Conservation (phyloP, 2,797 vertebrate species). For the Myripristis murdjan region DNA sequence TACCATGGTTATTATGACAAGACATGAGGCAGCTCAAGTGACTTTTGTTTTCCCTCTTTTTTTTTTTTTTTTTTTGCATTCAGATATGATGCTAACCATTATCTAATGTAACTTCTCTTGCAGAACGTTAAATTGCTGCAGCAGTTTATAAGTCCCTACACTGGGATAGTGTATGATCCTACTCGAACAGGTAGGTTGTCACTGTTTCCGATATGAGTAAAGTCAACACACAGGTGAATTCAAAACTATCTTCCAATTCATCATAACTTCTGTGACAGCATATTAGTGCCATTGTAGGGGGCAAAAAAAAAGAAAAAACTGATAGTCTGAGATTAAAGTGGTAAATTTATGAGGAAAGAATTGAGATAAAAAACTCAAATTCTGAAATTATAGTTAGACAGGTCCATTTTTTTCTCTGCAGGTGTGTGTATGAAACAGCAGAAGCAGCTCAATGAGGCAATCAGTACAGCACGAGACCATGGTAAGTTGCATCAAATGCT, state of each 20-base stretch:
- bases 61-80: not conserved
- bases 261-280: no score
- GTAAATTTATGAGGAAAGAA: no score
- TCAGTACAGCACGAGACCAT: conserved; percentile 84
- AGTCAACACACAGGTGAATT: not conserved
- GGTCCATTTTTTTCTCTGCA: conserved; percentile 63
- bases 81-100: not conserved
- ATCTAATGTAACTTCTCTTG: not conserved
- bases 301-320: no score
- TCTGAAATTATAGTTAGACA: no score
- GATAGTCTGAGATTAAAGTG: no score
- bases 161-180: conserved; percentile 86
- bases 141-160: conserved; percentile 92
- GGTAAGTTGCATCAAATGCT: conserved; percentile 77
- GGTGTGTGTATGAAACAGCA: conserved; percentile 94
- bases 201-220: not conserved
- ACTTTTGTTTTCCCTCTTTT: no score
- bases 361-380: no score
- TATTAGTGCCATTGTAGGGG: no score
- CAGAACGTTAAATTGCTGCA: conserved; percentile 93
- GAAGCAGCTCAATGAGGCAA: conserved; percentile 84
- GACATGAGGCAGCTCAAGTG: not conserved
- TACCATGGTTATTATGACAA: no score
- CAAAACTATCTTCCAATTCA: no score
- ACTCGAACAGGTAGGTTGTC: conserved; percentile 87